Evolutionary conservation across 2,113 vertebrate genomes (phyloP).

Genomic region (Aphelocoma coerulescens): DNA sequence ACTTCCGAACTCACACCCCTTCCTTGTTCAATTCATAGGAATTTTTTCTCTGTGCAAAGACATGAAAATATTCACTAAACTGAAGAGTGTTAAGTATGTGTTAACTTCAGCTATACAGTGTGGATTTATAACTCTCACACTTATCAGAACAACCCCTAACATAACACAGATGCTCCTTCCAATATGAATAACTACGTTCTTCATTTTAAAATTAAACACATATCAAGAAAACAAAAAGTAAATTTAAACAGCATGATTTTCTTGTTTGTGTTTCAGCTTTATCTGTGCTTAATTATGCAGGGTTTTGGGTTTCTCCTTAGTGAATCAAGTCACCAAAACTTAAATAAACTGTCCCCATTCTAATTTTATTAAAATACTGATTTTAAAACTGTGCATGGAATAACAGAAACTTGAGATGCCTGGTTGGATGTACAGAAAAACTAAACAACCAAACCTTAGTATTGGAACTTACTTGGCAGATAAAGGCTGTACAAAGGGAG

Average conservation of each 20-base stretch:
- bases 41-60: background rate
- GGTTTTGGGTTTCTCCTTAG: conserved; percentile 41
- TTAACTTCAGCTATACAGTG: background rate
- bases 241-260: conserved; percentile 40
- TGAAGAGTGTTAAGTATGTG: background rate
- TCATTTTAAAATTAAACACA: conserved; percentile 22
- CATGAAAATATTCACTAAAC: background rate
- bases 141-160: background rate
- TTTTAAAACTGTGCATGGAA: conserved; percentile 33
- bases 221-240: background rate
- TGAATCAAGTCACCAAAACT: conserved; percentile 34
- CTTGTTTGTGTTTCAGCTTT: conserved; percentile 63
- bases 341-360: conserved; percentile 47
- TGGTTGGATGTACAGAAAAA: conserved; percentile 1
- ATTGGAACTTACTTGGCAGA: conserved; percentile 11
- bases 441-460: conserved; percentile 25
- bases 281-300: conserved; percentile 28
- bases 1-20: background rate
- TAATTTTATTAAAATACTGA: conserved; percentile 46
- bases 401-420: conserved; percentile 56
- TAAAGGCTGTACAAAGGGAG: background rate
- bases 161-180: background rate
- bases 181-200: background rate
- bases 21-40: background rate
- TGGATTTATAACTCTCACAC: background rate